Evolutionary conservation across 2,888 invertebrate genomes (phyloP).

Genomic region (Panzeria rudis): DNA sequence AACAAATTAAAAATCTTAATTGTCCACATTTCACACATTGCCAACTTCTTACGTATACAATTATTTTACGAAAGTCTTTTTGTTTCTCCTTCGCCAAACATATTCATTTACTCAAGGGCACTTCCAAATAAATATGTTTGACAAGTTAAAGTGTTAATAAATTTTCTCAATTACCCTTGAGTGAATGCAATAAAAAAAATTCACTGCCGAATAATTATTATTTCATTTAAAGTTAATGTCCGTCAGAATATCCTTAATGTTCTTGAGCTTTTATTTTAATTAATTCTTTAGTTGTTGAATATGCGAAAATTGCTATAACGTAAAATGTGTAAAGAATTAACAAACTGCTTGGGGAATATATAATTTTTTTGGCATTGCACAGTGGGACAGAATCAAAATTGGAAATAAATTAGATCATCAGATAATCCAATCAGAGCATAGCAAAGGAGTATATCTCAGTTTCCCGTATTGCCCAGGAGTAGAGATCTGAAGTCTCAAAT

Average conservation of each 20-base stretch:
- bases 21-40: slow-evolving; percentile 14
- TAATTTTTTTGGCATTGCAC: neutral
- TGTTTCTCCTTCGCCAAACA: neutral
- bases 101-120: neutral
- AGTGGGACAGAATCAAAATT: no score
- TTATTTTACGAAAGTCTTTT: neutral
- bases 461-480: no score
- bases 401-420: no score
- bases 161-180: slow-evolving; percentile 33
- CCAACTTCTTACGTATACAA: slow-evolving; percentile 1
- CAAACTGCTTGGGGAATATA: neutral
- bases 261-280: slow-evolving; percentile 13
- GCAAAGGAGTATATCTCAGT: no score
- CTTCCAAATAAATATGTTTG: slow-evolving; percentile 22
- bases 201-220: neutral
- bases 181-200: slow-evolving; percentile 1
- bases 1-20: slow-evolving; percentile 21
- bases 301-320: neutral
- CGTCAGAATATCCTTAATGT: neutral
- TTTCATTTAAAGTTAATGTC: neutral
- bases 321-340: neutral
- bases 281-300: neutral
- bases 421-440: no score
- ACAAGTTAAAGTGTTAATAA: slow-evolving; percentile 50
- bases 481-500: no score